phyloP scores from a whole-genome alignment of 1,140 invertebrate species.

The Neodiprion pinetum region DNA sequence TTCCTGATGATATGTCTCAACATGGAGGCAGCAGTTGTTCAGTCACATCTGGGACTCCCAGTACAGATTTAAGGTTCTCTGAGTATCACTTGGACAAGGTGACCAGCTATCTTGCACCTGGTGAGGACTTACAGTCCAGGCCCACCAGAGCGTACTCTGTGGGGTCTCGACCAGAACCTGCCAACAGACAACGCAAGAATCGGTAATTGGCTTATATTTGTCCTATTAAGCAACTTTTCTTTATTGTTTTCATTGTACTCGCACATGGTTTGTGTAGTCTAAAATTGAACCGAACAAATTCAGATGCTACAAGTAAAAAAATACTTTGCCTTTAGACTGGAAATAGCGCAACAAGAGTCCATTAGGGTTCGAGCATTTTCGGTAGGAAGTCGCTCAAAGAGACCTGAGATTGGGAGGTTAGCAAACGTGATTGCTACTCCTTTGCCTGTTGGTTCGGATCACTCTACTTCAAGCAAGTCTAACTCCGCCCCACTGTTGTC shows the following conservation, averaged over 20 bases:
- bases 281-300: too few species aligned
- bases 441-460: constrained; percentile 58
- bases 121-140: constrained; percentile 67
- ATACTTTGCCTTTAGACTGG: constrained; percentile 46
- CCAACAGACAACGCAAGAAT: constrained; percentile 57
- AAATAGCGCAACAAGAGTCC: constrained; percentile 54
- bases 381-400: constrained; percentile 71
- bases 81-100: constrained; percentile 75
- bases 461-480: constrained; percentile 53
- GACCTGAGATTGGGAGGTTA: constrained; percentile 55
- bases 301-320: not conserved
- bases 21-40: constrained; percentile 70
- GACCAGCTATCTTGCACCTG: constrained; percentile 66
- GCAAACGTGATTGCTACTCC: constrained; percentile 67
- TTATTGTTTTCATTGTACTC: constrained; percentile 10
- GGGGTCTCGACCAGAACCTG: constrained; percentile 76
- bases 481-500: constrained; percentile 58
- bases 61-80: constrained; percentile 67
- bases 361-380: constrained; percentile 72
- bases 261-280: too few species aligned
- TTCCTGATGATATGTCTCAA: constrained; percentile 64
- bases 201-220: constrained; percentile 35
- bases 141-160: constrained; percentile 85
- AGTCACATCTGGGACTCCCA: constrained; percentile 76
- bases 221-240: not conserved